Evolutionary conservation across 2,888 invertebrate genomes (phyloP).

Genomic region (Eurois occulta): DNA sequence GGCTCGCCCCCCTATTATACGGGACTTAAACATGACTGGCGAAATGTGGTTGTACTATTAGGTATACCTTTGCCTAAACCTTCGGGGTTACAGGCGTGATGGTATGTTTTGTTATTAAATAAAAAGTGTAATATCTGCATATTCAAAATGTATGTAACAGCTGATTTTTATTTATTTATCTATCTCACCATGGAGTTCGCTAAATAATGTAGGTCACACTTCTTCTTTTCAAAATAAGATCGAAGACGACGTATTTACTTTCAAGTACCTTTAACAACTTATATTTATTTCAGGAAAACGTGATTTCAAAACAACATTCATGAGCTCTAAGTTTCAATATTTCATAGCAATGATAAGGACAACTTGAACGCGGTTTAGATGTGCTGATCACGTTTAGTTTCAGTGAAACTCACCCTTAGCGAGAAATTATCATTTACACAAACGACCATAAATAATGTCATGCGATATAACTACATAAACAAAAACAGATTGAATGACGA

Average conservation of each 20-base stretch:
- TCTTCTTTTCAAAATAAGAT: background rate
- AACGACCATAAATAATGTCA: background rate
- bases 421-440: background rate
- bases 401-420: background rate
- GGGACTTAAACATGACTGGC: too few relatives aligned
- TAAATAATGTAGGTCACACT: background rate
- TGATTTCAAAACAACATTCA: background rate
- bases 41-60: too few relatives aligned
- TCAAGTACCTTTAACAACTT: background rate
- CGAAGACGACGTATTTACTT: background rate
- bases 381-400: background rate
- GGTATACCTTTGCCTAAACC: too few relatives aligned
- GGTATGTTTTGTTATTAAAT: too few relatives aligned
- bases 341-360: background rate
- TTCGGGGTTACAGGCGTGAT: too few relatives aligned
- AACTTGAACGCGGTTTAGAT: background rate
- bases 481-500: conserved; percentile 17
- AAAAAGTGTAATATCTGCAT: too few relatives aligned
- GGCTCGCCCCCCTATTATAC: too few relatives aligned
- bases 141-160: background rate
- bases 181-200: background rate
- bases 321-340: background rate
- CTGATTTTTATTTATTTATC: background rate
- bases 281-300: too few relatives aligned
- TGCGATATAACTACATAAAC: background rate